Base-by-base conservation (phyloP, 1,140 invertebrate genomes). In the Homarus americanus region DNA sequence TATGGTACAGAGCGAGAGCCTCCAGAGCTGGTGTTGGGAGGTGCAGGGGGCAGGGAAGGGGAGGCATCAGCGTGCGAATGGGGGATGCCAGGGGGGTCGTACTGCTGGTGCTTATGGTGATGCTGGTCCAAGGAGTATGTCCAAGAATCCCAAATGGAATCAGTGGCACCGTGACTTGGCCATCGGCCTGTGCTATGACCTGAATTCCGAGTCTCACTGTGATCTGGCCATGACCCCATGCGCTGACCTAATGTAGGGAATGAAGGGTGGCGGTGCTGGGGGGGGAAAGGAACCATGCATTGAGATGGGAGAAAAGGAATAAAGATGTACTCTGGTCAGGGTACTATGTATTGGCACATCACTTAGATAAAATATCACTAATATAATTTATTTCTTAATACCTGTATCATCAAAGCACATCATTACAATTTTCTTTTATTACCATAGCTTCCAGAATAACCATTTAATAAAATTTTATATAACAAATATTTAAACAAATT, bases 1-100 rank as follows among this genome's bases (percentile, higher is more conserved):
- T 96, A 96, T 84, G 96, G 96, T 94, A 96, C 95, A 92, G 96
- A 94, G 87, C 96, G 95, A 92, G 95, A 96, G 92, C 96, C 94
- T 86, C 95, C 95, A 76, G 96, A 96, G 93, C 95, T 95, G 92
- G 95, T 95, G 76, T 63, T 86, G 92, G 95, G 80, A 75, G 87
- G 80, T 75, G 87, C 72, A 40, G 87, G 80, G 79, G 79, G 72
- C 66, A 34, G 80, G 87, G 72, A 76, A 82, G 80, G 95, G 87
- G 94, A 93, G 82, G 93, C 78, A 49, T 73, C 92, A 87, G 91
- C 93, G 49, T 72, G 86, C 88, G 82, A 75, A 53, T 82, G 92
- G 95, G 78, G 82, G 72, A 49, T 73, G 53, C 69, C 69, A 75
- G 80, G 69, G 80, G 41, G 80, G 79, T 93, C 86, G 80, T 91